Evolutionary conservation across 2,797 vertebrate species (phyloP), one percentile per base, ranked within the genome.

Genomic region (Platalea minor): DNA sequence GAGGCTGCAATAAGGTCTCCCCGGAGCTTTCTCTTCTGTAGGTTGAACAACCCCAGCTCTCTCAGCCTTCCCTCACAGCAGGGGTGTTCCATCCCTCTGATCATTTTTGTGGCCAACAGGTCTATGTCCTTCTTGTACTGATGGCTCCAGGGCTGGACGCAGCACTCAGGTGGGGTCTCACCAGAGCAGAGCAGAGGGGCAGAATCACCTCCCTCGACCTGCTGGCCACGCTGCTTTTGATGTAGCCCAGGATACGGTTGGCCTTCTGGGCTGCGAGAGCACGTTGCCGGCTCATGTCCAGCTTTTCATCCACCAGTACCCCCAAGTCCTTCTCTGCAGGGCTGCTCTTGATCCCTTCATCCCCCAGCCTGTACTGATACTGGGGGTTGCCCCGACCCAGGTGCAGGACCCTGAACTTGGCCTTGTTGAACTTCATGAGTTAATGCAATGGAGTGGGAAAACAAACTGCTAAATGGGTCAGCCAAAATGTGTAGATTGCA

Each of bases 251-350:
- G 15, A 31, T 21, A 8, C 0, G 0, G 1, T 8, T 73, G 65
- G 14, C 45, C 11, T 41, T 61, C 68, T 41, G 65, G 46, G 50
- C 35, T 78, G 45, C 0, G 0, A 41, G 65, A 0, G 1, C 8
- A 3, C 13, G 2, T 33, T 78, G 60, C 3, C 0, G 0, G 8
- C 12, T 72, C 31, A 10, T 3, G 11, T 60, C 29, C 17, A 50
- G 0, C 6, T 65, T 29, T 65, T 82, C 45, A 37, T 10, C 29
- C 13, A 26, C 8, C 13, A 10, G 18, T 60, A 46, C 5, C 13
- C 54, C 17, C 29, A 69, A 1, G 1, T 54, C 50, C 37, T 50
- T 39, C 33, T 65, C 25, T 0, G 0, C 18, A 14, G n/a, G 28
- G 28, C 56, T 74, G 46, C 50, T 81, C 16, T 77, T 24, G 23